Percentiles rank a stretch among this genome's conserved stretches.
Evolutionary conservation across 1,140 invertebrate species (phyloP).

Genomic region (Pemphigus obesinymphae): DNA sequence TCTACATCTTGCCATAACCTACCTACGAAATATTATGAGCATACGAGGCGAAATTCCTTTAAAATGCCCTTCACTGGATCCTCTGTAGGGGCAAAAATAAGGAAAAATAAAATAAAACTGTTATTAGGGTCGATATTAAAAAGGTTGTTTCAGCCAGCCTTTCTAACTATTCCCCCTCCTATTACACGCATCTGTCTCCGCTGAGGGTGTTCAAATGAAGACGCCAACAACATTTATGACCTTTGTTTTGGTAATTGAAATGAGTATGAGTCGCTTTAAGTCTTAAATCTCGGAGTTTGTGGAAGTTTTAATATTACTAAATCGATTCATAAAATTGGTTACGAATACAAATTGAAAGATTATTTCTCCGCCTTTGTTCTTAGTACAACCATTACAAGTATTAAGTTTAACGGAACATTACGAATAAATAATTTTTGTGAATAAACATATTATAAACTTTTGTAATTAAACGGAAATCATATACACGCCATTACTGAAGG

Average conservation of each 20-base stretch:
- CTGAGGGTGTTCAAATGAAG: conserved; percentile 8
- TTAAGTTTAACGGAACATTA: neutral
- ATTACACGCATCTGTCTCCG: conserved; percentile 30
- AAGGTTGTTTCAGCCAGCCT: conserved; percentile 20
- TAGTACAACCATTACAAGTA: too few species aligned
- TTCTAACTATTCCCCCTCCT: neutral
- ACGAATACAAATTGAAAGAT: neutral
- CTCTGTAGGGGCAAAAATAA: neutral
- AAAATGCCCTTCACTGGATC: neutral
- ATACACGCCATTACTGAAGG: too few species aligned
- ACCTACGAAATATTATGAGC: neutral
- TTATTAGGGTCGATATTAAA: conserved; percentile 40
- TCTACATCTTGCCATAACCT: neutral
- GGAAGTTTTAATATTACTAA: neutral
- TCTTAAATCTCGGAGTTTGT: conserved; percentile 20
- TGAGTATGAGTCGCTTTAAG: neutral
- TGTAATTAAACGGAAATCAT: neutral
- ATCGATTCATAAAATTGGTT: neutral
- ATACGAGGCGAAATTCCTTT: neutral
- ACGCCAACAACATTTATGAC: conserved; percentile 7
- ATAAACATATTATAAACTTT: neutral
- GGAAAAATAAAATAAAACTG: conserved; percentile 23
- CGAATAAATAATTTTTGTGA: neutral
- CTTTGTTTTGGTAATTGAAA: conserved; percentile 37
- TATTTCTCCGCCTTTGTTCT: too few species aligned